Conservation (phyloP, 2,113 vertebrate genomes). For the Candoia aspera region DNA sequence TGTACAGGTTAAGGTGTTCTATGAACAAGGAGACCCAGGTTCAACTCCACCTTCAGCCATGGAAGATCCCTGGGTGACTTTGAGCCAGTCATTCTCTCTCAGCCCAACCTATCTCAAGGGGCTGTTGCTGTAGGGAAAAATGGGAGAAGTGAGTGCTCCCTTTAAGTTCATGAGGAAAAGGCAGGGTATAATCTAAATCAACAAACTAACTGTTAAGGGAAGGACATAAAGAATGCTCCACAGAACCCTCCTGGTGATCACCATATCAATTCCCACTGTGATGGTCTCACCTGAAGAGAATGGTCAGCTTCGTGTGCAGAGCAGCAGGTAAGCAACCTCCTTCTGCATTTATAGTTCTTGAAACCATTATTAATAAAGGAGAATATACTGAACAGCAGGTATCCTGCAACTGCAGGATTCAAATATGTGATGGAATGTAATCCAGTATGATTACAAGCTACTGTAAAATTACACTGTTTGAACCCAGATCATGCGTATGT, state of each 20-base stretch:
- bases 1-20: not conserved
- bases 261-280: not conserved
- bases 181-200: no score
- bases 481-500: not conserved
- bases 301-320: not conserved
- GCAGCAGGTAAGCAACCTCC: not conserved
- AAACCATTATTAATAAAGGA: not conserved
- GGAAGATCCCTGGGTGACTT: not conserved
- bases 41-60: not conserved
- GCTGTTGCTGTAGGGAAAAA: no score
- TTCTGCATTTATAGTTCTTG: not conserved
- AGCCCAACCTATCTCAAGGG: not conserved
- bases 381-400: not conserved
- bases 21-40: not conserved
- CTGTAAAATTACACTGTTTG: not conserved
- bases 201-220: not conserved
- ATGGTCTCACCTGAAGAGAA: not conserved
- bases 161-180: no score
- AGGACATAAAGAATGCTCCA: not conserved
- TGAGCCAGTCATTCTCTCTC: not conserved
- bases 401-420: not conserved
- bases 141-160: no score
- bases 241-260: not conserved
- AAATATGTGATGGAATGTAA: not conserved
- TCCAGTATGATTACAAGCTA: not conserved